Conservation (phyloP, 2,888 invertebrate species). For the Drosophila kuntzei region DNA sequence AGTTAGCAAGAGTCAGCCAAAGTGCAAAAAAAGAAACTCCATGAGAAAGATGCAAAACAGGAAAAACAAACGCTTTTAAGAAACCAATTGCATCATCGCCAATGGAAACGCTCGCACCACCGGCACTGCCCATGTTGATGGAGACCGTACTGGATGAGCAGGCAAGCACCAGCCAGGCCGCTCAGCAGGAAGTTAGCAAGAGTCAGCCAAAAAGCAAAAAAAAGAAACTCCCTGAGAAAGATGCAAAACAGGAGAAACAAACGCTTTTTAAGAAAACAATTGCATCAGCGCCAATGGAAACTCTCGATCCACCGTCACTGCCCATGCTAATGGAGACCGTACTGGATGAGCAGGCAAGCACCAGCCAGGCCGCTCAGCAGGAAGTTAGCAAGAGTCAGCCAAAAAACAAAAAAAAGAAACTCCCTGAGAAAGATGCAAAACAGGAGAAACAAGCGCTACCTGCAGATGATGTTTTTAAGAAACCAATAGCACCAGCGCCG, state of each 20-base stretch:
- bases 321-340: background rate
- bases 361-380: background rate
- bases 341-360: constrained; percentile 18
- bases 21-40: background rate
- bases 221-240: background rate
- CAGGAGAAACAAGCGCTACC: background rate
- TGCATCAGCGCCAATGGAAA: background rate
- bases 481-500: constrained; percentile 55
- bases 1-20: background rate
- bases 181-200: background rate
- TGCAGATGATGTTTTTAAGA: constrained; percentile 55
- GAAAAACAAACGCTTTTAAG: background rate
- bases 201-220: background rate
- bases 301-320: background rate
- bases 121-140: background rate
- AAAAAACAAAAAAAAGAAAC: background rate
- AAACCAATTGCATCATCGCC: no score
- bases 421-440: background rate
- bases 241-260: background rate
- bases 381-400: background rate
- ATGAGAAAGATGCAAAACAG: background rate
- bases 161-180: constrained; percentile 10
- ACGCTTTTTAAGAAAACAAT: no score
- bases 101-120: background rate
- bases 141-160: constrained; percentile 1